phyloP scores from a whole-genome alignment of 2,888 invertebrate species.

The Isoperla grammatica region DNA sequence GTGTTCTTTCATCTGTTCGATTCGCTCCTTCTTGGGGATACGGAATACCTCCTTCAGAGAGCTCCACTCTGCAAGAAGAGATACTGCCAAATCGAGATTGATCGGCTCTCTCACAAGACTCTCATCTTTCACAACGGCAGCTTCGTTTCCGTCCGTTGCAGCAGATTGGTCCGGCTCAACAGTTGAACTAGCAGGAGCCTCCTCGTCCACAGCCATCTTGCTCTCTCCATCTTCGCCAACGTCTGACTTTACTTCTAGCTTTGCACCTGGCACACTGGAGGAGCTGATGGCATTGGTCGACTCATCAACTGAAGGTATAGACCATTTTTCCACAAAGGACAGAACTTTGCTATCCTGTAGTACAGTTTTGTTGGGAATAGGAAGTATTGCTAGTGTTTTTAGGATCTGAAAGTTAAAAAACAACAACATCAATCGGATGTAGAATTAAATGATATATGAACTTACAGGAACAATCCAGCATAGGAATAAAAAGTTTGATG shows the following conservation, averaged over 20 bases:
- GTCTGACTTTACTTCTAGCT: neutral
- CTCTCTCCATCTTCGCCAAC: slow-evolving; percentile 13
- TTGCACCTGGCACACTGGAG: slow-evolving; percentile 8
- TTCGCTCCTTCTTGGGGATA: slow-evolving; percentile 89
- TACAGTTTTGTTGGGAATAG: slow-evolving; percentile 90
- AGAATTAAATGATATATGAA: too few species aligned
- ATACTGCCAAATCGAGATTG: slow-evolving; percentile 54
- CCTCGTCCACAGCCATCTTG: slow-evolving; percentile 34
- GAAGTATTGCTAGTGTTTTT: slow-evolving; percentile 74
- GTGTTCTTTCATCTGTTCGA: slow-evolving; percentile 93
- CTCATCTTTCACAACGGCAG: slow-evolving; percentile 31
- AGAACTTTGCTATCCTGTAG: slow-evolving; percentile 88
- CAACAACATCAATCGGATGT: too few species aligned
- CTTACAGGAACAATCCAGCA: too few species aligned
- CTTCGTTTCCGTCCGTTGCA: slow-evolving; percentile 25
- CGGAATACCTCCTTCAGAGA: slow-evolving; percentile 67
- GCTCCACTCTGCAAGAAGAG: slow-evolving; percentile 69
- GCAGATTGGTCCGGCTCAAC: slow-evolving; percentile 37
- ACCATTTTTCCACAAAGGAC: slow-evolving; percentile 80
- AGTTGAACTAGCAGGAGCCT: slow-evolving; percentile 32
- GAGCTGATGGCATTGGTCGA: neutral
- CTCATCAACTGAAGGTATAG: slow-evolving; percentile 36
- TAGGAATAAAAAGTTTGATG: too few species aligned
- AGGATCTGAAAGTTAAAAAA: slow-evolving; percentile 53
- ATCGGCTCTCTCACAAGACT: slow-evolving; percentile 31